A percentile compares a stretch with the other conserved stretches of the same genome.
phyloP scores from a whole-genome alignment of 2,113 vertebrate species.

The Anthoscopus minutus region DNA sequence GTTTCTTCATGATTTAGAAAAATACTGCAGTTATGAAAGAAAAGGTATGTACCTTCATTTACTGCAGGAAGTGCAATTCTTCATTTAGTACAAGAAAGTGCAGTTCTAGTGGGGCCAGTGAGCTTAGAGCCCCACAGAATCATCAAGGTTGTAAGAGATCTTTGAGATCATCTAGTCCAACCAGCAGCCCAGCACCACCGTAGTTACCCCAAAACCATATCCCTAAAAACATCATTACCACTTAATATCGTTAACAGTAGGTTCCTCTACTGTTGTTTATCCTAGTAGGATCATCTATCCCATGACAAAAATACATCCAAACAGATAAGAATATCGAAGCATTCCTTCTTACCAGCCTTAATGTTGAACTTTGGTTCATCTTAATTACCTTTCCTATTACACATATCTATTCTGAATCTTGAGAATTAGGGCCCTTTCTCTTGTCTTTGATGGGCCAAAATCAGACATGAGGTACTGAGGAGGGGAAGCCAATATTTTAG shows the following conservation, averaged over 20 bases:
- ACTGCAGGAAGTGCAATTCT: too few species aligned
- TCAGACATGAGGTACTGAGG: not conserved
- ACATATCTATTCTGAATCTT: not conserved
- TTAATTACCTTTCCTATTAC: not conserved
- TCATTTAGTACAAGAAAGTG: not conserved
- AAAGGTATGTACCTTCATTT: not conserved
- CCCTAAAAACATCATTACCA: not conserved
- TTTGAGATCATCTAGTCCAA: not conserved
- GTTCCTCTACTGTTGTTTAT: not conserved
- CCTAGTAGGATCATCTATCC: not conserved
- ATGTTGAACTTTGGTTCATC: not conserved
- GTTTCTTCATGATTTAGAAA: not conserved
- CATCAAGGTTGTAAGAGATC: not conserved
- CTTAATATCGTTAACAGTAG: not conserved
- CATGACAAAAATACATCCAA: not conserved
- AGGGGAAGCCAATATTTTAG: not conserved
- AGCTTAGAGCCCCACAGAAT: not conserved
- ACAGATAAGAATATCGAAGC: not conserved
- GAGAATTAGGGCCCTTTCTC: not conserved
- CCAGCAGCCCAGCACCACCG: not conserved
- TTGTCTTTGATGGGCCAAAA: not conserved
- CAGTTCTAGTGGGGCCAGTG: not conserved
- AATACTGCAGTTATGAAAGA: not conserved
- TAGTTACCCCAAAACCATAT: not conserved
- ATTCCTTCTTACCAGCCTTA: not conserved